Conservation (phyloP, 2,888 invertebrate genomes). For the Agriopis marginaria region DNA sequence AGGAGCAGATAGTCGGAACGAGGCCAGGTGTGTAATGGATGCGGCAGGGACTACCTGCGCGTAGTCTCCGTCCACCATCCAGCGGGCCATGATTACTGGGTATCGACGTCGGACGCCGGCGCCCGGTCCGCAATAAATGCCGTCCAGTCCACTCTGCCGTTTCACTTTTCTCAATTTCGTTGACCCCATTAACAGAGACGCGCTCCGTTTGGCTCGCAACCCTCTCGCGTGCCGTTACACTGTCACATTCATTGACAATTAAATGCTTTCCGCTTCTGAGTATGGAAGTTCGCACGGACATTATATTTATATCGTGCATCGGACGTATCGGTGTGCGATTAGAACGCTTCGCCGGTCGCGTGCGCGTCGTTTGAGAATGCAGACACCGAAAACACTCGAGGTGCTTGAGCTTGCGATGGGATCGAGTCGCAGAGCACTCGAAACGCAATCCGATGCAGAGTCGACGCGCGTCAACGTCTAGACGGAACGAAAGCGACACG, state of each 20-base stretch:
- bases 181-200: slow-evolving; percentile 77
- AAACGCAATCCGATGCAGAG: slow-evolving; percentile 63
- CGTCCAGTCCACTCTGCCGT: slow-evolving; percentile 66
- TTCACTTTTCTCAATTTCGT: slow-evolving; percentile 82
- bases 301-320: slow-evolving; percentile 19
- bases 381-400: slow-evolving; percentile 58
- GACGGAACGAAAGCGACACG: slow-evolving; percentile 71
- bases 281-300: slow-evolving; percentile 56
- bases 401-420: slow-evolving; percentile 40
- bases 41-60: slow-evolving; percentile 43
- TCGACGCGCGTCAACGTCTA: slow-evolving; percentile 67
- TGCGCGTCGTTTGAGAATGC: slow-evolving; percentile 49
- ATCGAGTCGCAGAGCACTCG: slow-evolving; percentile 51
- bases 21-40: slow-evolving; percentile 50
- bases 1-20: slow-evolving; percentile 52
- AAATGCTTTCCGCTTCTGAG: slow-evolving; percentile 66
- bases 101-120: slow-evolving; percentile 42
- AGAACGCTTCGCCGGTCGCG: slow-evolving; percentile 20
- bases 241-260: slow-evolving; percentile 77
- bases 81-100: slow-evolving; percentile 42
- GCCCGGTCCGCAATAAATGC: slow-evolving; percentile 67
- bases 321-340: slow-evolving; percentile 27
- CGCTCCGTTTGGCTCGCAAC: slow-evolving; percentile 70
- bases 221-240: slow-evolving; percentile 66
- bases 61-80: background rate